phyloP scores from a whole-genome alignment of 1,140 invertebrate species.

The Dendrolimus kikuchii region DNA sequence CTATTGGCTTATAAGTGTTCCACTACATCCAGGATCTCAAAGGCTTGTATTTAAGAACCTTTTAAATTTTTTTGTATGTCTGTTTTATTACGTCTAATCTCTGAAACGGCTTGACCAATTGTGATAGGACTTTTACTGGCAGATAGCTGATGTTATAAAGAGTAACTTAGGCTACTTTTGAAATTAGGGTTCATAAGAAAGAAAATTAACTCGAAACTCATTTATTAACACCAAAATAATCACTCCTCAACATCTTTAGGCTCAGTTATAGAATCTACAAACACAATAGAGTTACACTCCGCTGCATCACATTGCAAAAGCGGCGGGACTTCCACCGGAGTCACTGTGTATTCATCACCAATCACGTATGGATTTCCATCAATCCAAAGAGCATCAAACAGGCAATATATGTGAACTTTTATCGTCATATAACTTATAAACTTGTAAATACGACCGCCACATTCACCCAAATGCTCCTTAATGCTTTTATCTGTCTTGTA shows the following conservation, averaged over 20 bases:
- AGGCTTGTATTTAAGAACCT: no score
- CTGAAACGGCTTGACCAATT: no score
- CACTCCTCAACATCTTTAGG: slow-evolving; percentile 55
- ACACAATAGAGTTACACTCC: slow-evolving; percentile 57
- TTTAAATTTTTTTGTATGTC: no score
- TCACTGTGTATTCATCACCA: slow-evolving; percentile 60
- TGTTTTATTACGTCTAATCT: no score
- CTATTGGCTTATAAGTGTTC: no score
- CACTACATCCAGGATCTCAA: no score
- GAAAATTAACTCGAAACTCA: slow-evolving; percentile 7
- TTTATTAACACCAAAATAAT: slow-evolving; percentile 4
- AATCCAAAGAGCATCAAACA: slow-evolving; percentile 61
- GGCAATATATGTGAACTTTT: slow-evolving; percentile 59
- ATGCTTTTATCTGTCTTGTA: slow-evolving; percentile 61
- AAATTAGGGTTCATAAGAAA: neutral
- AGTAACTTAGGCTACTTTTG: no score
- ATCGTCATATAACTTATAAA: slow-evolving; percentile 65
- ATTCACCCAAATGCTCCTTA: slow-evolving; percentile 61
- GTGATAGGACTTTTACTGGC: no score
- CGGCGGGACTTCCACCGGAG: slow-evolving; percentile 52
- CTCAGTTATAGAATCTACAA: slow-evolving; percentile 58
- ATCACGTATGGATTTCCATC: slow-evolving; percentile 64
- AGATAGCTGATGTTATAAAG: no score
- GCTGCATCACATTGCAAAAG: slow-evolving; percentile 59
- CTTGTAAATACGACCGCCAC: slow-evolving; percentile 58